Evolutionary conservation across 37 sponge, comb jelly and placozoan genomes (phyloP).

Genomic region (Halichondria panicea): DNA sequence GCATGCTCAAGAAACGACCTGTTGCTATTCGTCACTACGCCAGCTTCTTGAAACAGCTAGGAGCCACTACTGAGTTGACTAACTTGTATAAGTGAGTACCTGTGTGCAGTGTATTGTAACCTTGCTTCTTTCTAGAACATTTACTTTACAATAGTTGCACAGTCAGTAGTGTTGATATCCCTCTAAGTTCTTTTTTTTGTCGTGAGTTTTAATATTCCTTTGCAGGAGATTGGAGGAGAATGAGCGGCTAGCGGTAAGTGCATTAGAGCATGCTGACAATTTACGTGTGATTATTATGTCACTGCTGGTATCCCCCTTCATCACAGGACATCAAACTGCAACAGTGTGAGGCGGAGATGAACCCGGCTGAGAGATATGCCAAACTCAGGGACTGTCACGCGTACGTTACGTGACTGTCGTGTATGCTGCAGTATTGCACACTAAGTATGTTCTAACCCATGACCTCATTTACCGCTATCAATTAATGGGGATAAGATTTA

Average conservation of each 20-base stretch:
- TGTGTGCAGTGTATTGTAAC: no score
- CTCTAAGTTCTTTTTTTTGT: background rate
- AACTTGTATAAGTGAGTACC: conserved; percentile 39
- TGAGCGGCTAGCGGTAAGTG: conserved; percentile 24
- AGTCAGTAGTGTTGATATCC: no score
- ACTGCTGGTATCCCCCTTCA: no score
- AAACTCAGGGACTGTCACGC: background rate
- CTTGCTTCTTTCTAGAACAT: no score
- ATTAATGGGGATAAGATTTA: no score
- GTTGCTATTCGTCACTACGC: conserved; percentile 52
- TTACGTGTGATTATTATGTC: background rate
- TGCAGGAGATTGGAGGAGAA: conserved; percentile 13
- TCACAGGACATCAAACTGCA: conserved; percentile 4
- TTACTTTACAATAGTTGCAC: no score
- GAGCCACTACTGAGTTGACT: conserved; percentile 47
- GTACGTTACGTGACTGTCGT: no score
- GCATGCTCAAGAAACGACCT: conserved; percentile 17
- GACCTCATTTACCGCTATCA: no score
- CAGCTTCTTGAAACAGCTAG: conserved; percentile 54
- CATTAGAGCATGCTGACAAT: background rate
- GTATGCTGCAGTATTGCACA: no score
- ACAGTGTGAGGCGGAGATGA: background rate
- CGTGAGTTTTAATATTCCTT: background rate
- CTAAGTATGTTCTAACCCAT: no score
- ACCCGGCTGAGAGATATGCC: background rate